phyloP scores from a whole-genome alignment of 2,797 vertebrate genomes.

The Macrochelys suwanniensis region DNA sequence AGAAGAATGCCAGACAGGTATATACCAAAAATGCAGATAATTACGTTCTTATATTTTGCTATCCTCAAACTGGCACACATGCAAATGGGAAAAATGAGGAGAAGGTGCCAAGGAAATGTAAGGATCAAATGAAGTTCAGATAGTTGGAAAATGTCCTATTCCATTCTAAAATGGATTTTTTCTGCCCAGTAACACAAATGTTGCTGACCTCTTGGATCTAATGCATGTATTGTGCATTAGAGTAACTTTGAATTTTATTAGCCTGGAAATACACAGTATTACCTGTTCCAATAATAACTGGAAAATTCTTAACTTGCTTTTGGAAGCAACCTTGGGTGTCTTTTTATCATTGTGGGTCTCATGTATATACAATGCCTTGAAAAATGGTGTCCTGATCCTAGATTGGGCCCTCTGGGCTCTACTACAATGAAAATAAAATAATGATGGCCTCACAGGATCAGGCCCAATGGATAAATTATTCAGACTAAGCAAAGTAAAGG shows the following conservation, averaged over 20 bases:
- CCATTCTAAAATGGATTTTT: neutral
- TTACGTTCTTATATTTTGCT: neutral
- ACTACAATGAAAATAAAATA: slow-evolving; percentile 8
- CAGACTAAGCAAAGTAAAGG: neutral
- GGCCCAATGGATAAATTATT: neutral
- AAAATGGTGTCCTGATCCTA: neutral
- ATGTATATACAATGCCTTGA: neutral
- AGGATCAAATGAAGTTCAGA: neutral
- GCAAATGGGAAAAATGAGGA: neutral
- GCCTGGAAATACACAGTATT: slow-evolving; percentile 38
- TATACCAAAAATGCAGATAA: neutral
- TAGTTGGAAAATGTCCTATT: slow-evolving; percentile 16
- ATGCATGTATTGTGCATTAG: neutral
- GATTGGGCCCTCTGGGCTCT: slow-evolving; percentile 17
- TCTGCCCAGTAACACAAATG: slow-evolving; percentile 18
- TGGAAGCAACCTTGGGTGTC: slow-evolving; percentile 27
- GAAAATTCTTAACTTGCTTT: slow-evolving; percentile 63
- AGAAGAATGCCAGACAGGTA: neutral
- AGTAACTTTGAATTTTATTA: slow-evolving; percentile 55
- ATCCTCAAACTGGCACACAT: neutral
- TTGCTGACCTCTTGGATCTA: slow-evolving; percentile 37
- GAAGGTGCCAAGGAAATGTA: neutral
- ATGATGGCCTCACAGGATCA: neutral
- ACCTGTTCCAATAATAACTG: slow-evolving; percentile 56
- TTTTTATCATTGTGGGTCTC: neutral